These are phyloP conservation scores for Hystrix brachyura DNA, from an alignment of 2,113 vertebrate genomes.

Conservation along the genomic window DNA sequence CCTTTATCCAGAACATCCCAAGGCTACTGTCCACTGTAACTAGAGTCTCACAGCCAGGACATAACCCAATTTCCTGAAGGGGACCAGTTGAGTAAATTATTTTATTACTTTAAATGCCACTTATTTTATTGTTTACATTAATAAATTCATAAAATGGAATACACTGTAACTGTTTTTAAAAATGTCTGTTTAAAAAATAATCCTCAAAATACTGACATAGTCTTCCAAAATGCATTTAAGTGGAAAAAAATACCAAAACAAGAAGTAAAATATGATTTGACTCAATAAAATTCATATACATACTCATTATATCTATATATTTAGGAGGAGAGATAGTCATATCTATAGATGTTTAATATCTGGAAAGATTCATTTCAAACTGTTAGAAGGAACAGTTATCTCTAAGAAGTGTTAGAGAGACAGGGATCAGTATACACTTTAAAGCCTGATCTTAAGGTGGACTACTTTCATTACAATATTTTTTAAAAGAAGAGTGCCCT, in stretches of 20 bases:
- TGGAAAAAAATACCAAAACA: neutral
- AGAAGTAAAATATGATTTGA: slow-evolving; percentile 13
- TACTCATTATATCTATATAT: neutral
- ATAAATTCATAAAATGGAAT: neutral
- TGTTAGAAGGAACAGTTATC: neutral
- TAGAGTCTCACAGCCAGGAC: neutral
- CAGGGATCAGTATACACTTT: neutral
- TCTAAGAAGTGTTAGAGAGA: neutral
- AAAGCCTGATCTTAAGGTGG: neutral
- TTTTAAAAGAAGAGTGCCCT: neutral
- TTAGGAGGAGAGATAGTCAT: neutral
- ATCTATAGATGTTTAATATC: neutral
- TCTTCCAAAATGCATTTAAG: slow-evolving; percentile 25
- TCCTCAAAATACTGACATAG: neutral
- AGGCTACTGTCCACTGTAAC: neutral
- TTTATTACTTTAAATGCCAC: slow-evolving; percentile 25
- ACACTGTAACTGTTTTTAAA: neutral
- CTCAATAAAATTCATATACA: neutral
- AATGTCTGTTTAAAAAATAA: neutral
- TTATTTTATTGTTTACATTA: slow-evolving; percentile 24
- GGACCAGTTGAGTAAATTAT: neutral
- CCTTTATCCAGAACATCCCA: neutral
- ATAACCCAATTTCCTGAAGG: neutral
- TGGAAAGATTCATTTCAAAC: neutral
- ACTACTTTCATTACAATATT: neutral